These are phyloP conservation scores for Notodromas monacha DNA, from an alignment of 2,888 invertebrate species.

Conservation along the genomic window DNA sequence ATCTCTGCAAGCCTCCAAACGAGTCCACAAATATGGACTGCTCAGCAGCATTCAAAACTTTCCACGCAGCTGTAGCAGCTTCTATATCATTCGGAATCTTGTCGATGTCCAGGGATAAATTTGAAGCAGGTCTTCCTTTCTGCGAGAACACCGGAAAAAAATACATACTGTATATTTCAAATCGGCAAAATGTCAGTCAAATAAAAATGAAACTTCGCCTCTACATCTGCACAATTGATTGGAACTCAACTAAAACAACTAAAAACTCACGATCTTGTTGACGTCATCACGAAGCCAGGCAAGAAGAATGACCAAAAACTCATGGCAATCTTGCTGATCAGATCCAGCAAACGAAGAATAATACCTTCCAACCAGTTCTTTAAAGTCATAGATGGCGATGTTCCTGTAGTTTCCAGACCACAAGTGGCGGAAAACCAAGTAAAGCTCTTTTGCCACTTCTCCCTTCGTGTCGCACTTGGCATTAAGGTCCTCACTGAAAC, in stretches of 20 bases:
- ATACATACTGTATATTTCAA: too few relatives aligned
- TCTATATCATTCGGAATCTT: too few relatives aligned
- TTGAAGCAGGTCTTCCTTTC: too few relatives aligned
- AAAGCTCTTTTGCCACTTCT: conserved; percentile 45
- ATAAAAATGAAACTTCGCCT: too few relatives aligned
- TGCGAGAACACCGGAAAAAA: conserved; percentile 8
- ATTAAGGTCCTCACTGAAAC: too few relatives aligned
- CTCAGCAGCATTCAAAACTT: conserved; percentile 31
- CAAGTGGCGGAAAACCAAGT: conserved; percentile 40
- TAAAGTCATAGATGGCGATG: conserved; percentile 40
- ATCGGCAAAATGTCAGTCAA: too few relatives aligned
- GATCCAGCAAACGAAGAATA: conserved; percentile 32
- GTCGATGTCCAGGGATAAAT: too few relatives aligned
- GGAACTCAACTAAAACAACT: too few relatives aligned
- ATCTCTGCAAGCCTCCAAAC: conserved; percentile 57
- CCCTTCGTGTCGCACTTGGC: too few relatives aligned
- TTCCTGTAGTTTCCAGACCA: conserved; percentile 49
- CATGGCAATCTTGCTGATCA: conserved; percentile 68
- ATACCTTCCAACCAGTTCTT: conserved; percentile 37
- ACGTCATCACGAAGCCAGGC: conserved; percentile 62
- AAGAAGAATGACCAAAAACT: conserved; percentile 53
- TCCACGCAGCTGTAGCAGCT: conserved; percentile 27
- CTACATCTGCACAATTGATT: too few relatives aligned
- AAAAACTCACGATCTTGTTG: conserved; percentile 21
- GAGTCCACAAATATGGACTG: conserved; percentile 36